Percentiles rank a stretch among this genome's conserved stretches.
Evolutionary conservation across 2,113 vertebrate species (phyloP).

Genomic region (Formicarius rufipectus): DNA sequence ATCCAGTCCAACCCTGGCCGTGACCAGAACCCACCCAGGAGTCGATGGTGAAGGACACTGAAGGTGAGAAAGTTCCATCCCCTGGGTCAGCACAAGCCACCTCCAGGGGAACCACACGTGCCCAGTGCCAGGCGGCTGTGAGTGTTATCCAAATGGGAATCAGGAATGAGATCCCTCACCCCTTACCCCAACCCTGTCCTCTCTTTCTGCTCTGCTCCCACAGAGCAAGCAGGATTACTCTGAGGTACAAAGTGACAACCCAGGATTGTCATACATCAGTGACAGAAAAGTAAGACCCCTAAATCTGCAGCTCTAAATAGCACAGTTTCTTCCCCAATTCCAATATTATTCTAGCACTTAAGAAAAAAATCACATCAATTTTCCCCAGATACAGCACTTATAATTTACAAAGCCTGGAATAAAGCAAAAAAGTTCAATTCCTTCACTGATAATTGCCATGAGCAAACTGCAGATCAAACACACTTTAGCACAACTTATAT

Average conservation of each 20-base stretch:
- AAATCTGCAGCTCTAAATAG: neutral
- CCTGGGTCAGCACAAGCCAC: neutral
- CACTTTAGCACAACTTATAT: conserved; percentile 14
- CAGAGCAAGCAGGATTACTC: neutral
- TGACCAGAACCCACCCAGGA: neutral
- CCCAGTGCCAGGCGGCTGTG: neutral
- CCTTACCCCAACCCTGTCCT: neutral
- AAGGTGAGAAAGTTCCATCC: neutral
- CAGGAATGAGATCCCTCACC: rapidly evolving
- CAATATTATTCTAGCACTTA: neutral
- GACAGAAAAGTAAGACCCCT: neutral
- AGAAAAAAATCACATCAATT: neutral
- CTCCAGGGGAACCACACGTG: rapidly evolving
- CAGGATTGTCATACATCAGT: neutral
- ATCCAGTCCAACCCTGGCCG: neutral
- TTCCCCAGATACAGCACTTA: neutral
- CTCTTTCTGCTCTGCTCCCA: neutral
- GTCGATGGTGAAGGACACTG: too few relatives aligned
- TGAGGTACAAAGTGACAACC: neutral
- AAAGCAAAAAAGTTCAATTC: neutral
- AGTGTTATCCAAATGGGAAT: rapidly evolving
- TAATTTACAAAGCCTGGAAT: neutral
- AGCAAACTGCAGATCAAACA: conserved; percentile 39
- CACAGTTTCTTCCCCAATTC: neutral
- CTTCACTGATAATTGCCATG: conserved; percentile 24